Conservation (phyloP, 2,113 vertebrate species). For the Australoheros scitulus region DNA sequence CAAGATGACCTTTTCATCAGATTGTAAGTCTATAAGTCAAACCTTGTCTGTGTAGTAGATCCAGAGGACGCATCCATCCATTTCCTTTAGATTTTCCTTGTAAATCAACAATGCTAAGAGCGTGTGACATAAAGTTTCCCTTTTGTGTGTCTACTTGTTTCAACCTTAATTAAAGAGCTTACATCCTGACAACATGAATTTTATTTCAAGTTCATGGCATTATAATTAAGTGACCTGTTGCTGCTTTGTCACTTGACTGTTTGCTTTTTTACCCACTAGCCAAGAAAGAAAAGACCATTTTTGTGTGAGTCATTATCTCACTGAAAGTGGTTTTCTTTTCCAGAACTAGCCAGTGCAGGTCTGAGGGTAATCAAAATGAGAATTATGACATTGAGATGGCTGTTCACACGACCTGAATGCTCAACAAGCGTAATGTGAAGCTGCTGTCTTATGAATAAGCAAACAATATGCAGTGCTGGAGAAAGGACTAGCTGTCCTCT, state of each 20-base stretch:
- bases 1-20: conserved; percentile 13
- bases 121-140: background rate
- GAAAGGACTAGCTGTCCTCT: background rate
- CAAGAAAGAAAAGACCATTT: conserved; percentile 27
- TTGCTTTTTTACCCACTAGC: conserved; percentile 27
- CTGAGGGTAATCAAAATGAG: conserved; percentile 44
- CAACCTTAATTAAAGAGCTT: background rate
- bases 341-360: conserved; percentile 6
- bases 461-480: background rate
- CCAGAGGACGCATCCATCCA: background rate
- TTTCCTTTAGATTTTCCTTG: background rate
- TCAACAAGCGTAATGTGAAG: background rate
- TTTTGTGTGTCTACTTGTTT: background rate
- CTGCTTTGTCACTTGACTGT: conserved; percentile 12
- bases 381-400: conserved; percentile 34
- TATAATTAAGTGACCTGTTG: background rate
- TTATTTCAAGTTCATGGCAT: conserved; percentile 19
- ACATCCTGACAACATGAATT: background rate
- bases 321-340: conserved; percentile 30
- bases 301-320: conserved; percentile 27
- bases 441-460: background rate
- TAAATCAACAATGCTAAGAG: background rate
- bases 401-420: conserved; percentile 16
- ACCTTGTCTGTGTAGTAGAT: background rate
- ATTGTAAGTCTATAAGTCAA: background rate